phyloP scores from a whole-genome alignment of 2,888 invertebrate species.

The Busseola fusca region DNA sequence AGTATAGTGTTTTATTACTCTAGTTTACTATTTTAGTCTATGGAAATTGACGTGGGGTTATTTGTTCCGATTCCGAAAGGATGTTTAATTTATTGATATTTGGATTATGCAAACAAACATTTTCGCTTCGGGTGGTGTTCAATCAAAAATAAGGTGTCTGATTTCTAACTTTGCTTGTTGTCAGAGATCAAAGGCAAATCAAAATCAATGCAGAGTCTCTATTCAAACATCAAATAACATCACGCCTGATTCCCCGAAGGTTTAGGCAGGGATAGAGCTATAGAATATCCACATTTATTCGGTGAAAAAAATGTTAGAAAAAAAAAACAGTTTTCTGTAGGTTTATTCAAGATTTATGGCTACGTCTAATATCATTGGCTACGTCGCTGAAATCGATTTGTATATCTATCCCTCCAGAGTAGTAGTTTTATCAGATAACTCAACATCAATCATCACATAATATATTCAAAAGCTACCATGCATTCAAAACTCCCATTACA shows the following conservation, averaged over 20 bases:
- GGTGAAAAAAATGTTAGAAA: background rate
- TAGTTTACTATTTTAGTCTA: conserved; percentile 33
- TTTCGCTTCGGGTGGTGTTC: too few species aligned
- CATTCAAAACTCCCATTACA: background rate
- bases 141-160: background rate
- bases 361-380: too few species aligned
- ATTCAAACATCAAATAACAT: background rate
- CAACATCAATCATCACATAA: too few species aligned
- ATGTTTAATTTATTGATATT: background rate
- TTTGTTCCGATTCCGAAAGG: background rate
- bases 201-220: background rate
- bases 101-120: background rate
- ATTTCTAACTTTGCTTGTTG: background rate
- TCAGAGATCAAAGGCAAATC: background rate
- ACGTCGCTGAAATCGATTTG: too few species aligned
- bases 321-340: background rate
- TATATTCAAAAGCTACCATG: background rate
- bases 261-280: background rate
- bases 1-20: conserved; percentile 44
- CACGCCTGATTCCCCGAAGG: background rate
- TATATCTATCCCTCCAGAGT: too few species aligned
- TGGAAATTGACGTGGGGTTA: conserved; percentile 6
- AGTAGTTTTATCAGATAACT: too few species aligned
- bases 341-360: background rate
- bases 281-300: background rate